Evolutionary conservation across 2,113 vertebrate genomes (phyloP).

Genomic region (Anoplopoma fimbria): DNA sequence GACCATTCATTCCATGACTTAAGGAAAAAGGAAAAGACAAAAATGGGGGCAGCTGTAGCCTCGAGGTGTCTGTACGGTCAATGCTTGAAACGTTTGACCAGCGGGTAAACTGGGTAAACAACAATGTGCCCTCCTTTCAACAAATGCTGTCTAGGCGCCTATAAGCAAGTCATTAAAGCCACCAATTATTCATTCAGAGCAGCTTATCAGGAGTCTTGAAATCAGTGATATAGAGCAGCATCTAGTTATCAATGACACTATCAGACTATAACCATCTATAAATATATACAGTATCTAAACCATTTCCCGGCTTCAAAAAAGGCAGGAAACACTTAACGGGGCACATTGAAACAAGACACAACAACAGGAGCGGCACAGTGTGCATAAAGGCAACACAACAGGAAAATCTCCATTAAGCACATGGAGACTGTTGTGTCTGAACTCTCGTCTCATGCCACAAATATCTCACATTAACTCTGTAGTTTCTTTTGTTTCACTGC

Average conservation of each 20-base stretch:
- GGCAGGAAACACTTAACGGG: background rate
- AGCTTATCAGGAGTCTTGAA: background rate
- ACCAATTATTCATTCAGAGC: background rate
- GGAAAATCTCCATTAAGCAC: slow-evolving; percentile 47
- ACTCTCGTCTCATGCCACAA: background rate
- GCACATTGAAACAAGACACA: slow-evolving; percentile 22
- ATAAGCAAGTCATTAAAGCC: background rate
- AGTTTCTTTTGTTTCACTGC: background rate
- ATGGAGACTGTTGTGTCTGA: slow-evolving; percentile 15
- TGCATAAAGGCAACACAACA: slow-evolving; percentile 19
- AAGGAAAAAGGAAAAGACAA: slow-evolving; percentile 45
- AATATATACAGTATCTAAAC: background rate
- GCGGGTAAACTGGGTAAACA: slow-evolving; percentile 1
- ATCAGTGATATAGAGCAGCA: background rate
- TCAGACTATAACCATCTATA: background rate
- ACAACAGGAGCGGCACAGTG: background rate
- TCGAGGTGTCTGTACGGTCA: slow-evolving; percentile 39
- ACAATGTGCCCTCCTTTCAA: slow-evolving; percentile 38
- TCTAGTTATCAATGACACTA: background rate
- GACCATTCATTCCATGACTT: slow-evolving; percentile 43
- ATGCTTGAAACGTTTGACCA: slow-evolving; percentile 29
- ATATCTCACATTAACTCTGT: background rate
- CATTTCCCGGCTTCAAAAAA: background rate
- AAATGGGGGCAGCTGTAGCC: slow-evolving; percentile 66
- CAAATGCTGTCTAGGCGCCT: slow-evolving; percentile 1